These are phyloP conservation scores for Chiridota heheva DNA, from an alignment of 35 echinoderm and acorn worm species.

Conservation along the genomic window DNA sequence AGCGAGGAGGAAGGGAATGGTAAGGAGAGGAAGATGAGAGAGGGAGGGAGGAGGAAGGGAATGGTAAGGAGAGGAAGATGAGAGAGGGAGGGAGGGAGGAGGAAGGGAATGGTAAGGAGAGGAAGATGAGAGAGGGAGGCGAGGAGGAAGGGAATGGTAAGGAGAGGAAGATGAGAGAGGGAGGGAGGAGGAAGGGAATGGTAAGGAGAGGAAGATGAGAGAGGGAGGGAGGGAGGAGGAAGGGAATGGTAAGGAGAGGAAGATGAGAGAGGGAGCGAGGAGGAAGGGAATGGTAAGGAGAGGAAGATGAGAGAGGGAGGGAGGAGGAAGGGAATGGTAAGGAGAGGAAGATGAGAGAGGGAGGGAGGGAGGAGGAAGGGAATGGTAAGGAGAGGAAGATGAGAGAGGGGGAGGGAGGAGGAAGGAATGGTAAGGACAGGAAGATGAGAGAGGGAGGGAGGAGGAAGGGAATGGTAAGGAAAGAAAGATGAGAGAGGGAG, in stretches of 20 bases:
- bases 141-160: not conserved
- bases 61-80: not conserved
- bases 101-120: not conserved
- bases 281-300: conserved; percentile 10
- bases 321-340: not conserved
- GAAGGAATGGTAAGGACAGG: too few relatives aligned
- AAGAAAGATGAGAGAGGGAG: too few relatives aligned
- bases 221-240: not conserved
- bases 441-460: too few relatives aligned
- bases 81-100: too few relatives aligned
- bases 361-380: not conserved
- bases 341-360: not conserved
- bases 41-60: not conserved
- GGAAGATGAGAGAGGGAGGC: not conserved
- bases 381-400: too few relatives aligned
- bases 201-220: not conserved
- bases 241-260: not conserved
- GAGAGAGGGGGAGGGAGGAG: too few relatives aligned
- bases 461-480: too few relatives aligned
- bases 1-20: not conserved
- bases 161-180: too few relatives aligned
- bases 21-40: not conserved
- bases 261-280: not conserved
- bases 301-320: not conserved
- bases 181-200: too few relatives aligned